Evolutionary conservation across 1,140 invertebrate species (phyloP).

Genomic region (Bombus confusus): DNA sequence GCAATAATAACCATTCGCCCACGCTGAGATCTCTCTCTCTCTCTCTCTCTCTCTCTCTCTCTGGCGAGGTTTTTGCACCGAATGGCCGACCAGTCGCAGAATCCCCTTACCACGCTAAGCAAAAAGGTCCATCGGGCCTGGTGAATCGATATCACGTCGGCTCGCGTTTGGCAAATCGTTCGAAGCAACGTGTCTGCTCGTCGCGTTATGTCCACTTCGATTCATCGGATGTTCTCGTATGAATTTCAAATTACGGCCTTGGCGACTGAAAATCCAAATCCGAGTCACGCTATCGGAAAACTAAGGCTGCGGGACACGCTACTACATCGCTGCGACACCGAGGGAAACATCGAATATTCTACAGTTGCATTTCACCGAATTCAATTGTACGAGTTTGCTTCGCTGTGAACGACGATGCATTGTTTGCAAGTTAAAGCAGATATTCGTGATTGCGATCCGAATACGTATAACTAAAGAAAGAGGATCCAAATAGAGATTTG

Average conservation of each 20-base stretch:
- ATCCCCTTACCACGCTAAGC: constrained; percentile 11
- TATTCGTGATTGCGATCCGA: too few relatives aligned
- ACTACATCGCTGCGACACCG: background rate
- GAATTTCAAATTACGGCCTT: constrained; percentile 20
- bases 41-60: constrained; percentile 5
- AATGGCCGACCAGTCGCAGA: constrained; percentile 27
- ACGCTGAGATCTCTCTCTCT: constrained; percentile 64
- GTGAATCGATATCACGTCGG: constrained; percentile 33
- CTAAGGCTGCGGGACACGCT: background rate
- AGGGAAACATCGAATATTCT: too few relatives aligned
- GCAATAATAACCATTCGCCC: constrained; percentile 78
- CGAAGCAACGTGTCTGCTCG: constrained; percentile 15
- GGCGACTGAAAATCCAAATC: background rate
- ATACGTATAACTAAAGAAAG: background rate
- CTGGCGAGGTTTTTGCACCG: constrained; percentile 61
- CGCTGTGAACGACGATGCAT: background rate
- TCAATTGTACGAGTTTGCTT: background rate
- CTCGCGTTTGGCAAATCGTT: constrained; percentile 23
- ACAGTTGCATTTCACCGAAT: background rate
- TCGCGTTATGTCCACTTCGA: constrained; percentile 4
- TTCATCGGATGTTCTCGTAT: background rate
- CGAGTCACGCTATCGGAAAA: background rate
- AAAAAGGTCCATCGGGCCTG: constrained; percentile 30
- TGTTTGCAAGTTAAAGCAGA: background rate
- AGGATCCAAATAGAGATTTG: background rate